A percentile compares a stretch with the other conserved stretches of the same genome.
phyloP scores from a whole-genome alignment of 1,140 invertebrate species.

The Drosophila carrolli region DNA sequence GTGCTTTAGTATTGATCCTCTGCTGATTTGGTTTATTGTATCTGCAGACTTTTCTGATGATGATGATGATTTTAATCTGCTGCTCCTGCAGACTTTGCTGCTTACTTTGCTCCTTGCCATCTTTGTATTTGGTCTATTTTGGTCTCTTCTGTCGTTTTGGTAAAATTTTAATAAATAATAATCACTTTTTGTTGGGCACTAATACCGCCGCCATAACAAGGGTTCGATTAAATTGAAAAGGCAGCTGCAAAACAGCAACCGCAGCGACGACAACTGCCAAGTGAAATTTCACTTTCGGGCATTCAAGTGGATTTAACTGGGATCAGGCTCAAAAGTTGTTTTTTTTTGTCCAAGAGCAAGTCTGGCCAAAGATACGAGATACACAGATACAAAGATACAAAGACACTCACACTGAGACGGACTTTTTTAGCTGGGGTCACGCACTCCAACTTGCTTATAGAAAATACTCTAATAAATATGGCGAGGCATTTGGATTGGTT shows the following conservation, averaged over 20 bases:
- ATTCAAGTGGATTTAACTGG: slow-evolving; percentile 58
- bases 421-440: slow-evolving; percentile 57
- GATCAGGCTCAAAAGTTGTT: slow-evolving; percentile 13
- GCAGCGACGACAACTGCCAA: slow-evolving; percentile 37
- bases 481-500: background rate
- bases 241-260: slow-evolving; percentile 20
- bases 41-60: slow-evolving; percentile 3
- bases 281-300: slow-evolving; percentile 75
- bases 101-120: slow-evolving; percentile 6
- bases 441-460: slow-evolving; percentile 43
- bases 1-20: slow-evolving; percentile 21
- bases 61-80: background rate
- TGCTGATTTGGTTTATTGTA: slow-evolving; percentile 4
- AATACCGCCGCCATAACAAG: background rate
- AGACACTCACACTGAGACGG: background rate
- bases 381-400: background rate
- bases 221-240: slow-evolving; percentile 37
- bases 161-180: slow-evolving; percentile 23
- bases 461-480: background rate
- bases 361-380: slow-evolving; percentile 21
- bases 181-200: background rate
- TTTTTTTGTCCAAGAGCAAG: slow-evolving; percentile 43
- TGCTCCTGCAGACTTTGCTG: slow-evolving; percentile 8
- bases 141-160: slow-evolving; percentile 9
- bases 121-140: background rate